Base-by-base conservation (phyloP, 1,140 invertebrate genomes). In the Lutraria rhynchaena region DNA sequence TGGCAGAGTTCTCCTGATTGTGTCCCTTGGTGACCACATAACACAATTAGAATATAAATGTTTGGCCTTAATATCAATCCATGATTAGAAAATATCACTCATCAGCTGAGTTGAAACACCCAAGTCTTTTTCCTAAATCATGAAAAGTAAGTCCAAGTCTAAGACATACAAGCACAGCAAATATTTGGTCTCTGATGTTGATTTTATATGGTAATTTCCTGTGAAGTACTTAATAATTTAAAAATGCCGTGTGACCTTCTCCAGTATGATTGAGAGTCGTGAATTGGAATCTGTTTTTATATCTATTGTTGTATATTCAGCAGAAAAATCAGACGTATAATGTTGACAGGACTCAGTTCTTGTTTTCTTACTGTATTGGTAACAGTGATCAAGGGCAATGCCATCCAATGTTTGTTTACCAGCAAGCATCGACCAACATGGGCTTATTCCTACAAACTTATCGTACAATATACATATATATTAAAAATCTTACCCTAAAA, bases 11-110 rank as follows among this genome's bases (percentile, higher is more conserved):
- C 53, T 46, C 24, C 33, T 37, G 51, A 83, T 80, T 4, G 58
- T 33, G n/a, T 71, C 76, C 19, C 82, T 49, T 37, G 74, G 67
- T 31, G 67, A 33, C 82, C 82, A 83, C 13, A 80, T 35, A 11
- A 83, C 46, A 41, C 67, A 53, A 19, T 69, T 49, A 2, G 7
- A 5, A 27, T 9, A 69, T 17, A 67, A 31, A 22, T 67, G 63
- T 67, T 46, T 67, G 22, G 63, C 63, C 63, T 46, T 67, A 24
- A 67, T 67, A 41, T n/a, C 24, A 13, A 67, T 7, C 63, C 41
- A 67, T 44, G 37, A 41, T 46, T 46, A 46, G 31, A 19, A 63
- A 15, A 63, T 63, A 24, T 44, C 24, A 33, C 33, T 63, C 60
- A 63, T 63, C 33, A 63, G 33, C 22, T 63, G 60, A 9, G 60